phyloP scores from a whole-genome alignment of 2,888 invertebrate genomes.

The Erannis defoliaria region DNA sequence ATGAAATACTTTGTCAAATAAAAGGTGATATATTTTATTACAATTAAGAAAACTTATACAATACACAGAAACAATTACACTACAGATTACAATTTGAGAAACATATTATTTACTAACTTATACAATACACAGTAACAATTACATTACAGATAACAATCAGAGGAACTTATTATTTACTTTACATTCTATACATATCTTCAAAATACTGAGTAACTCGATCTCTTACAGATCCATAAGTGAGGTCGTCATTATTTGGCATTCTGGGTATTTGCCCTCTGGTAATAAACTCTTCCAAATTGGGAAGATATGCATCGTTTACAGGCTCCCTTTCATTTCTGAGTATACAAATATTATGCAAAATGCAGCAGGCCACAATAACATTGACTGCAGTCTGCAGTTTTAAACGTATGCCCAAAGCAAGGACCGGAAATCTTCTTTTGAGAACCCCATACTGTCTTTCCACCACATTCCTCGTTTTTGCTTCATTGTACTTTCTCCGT shows the following conservation, averaged over 20 bases:
- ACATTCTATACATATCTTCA: too few species aligned
- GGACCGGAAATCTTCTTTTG: conserved; percentile 14
- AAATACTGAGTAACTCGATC: too few species aligned
- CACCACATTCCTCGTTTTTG: conserved; percentile 2
- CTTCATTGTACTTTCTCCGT: conserved; percentile 9
- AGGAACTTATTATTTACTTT: too few species aligned
- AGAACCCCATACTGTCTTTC: conserved; percentile 6
- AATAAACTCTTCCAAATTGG: conserved; percentile 6
- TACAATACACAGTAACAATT: too few species aligned
- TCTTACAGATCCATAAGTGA: not conserved
- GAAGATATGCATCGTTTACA: not conserved
- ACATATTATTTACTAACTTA: too few species aligned
- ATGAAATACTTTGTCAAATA: conserved; percentile 9
- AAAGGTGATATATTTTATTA: conserved; percentile 8
- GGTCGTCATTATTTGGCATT: not conserved
- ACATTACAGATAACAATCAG: not conserved
- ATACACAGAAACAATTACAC: too few species aligned
- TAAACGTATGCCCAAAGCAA: not conserved
- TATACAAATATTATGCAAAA: conserved; percentile 14
- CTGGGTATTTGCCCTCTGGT: not conserved
- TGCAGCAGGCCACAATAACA: conserved; percentile 15
- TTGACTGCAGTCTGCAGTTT: not conserved
- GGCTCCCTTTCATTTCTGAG: conserved; percentile 7
- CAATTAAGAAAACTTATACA: not conserved
- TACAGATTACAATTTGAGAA: not conserved